These are phyloP conservation scores for Limnephilus auricula DNA, from an alignment of 2,888 invertebrate species.

Conservation along the genomic window DNA sequence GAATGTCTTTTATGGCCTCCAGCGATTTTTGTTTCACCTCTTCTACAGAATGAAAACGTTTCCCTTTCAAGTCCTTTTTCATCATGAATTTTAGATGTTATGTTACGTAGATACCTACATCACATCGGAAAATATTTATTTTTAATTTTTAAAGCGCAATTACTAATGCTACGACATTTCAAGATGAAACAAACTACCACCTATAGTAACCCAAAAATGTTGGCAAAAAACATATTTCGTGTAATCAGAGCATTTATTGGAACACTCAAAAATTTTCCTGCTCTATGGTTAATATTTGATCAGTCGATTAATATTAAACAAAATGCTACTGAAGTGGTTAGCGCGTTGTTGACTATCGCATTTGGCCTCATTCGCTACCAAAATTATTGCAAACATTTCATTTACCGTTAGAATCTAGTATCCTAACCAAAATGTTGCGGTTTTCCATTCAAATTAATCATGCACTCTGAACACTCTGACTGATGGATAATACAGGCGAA, in stretches of 20 bases:
- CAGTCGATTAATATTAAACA: neutral
- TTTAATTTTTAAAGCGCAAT: too few relatives aligned
- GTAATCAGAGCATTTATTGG: neutral
- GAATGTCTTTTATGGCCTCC: too few relatives aligned
- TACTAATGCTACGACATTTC: too few relatives aligned
- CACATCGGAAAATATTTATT: too few relatives aligned
- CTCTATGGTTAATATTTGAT: neutral
- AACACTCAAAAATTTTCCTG: neutral
- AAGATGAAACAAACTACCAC: too few relatives aligned
- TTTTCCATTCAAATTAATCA: constrained; percentile 19
- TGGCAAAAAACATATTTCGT: neutral
- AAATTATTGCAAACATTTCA: neutral
- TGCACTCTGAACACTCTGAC: neutral
- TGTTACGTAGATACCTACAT: too few relatives aligned
- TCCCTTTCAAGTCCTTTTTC: too few relatives aligned
- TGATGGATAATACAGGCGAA: neutral
- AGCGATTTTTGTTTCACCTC: too few relatives aligned
- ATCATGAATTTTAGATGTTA: too few relatives aligned
- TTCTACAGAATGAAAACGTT: too few relatives aligned
- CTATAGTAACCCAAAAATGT: neutral
- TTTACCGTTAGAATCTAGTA: neutral
- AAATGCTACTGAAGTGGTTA: neutral
- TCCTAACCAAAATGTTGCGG: constrained; percentile 8
- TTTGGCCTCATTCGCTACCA: neutral
- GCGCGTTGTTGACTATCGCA: neutral